Base-by-base conservation (phyloP, 2,888 invertebrate species). In the Limenitis camilla region DNA sequence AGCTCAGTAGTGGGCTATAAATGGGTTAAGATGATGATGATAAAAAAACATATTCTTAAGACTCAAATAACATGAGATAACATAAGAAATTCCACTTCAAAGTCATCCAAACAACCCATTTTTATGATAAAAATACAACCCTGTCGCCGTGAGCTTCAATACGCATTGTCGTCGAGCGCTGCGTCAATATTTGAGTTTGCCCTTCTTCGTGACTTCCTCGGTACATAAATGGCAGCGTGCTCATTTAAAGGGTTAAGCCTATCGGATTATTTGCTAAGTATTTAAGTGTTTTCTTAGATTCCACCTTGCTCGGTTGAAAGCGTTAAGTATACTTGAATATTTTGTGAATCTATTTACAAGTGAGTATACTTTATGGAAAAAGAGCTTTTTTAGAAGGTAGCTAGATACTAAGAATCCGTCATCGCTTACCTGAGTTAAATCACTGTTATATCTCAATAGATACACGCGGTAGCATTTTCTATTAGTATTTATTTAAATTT, bases 121-220 rank as follows among this genome's bases (percentile, higher is more conserved):
- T 78, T 77, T 74, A 70, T 71, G 65, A 65, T 71, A 68, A 75
- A 72, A 76, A 77, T 72, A 76, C 64, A 49, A 52, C 53, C 59
- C 59, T 53, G 55, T 61, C 58, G 58, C 65, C 62, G 59, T 58
- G 64, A 67, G 68, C 54, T 68, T 68, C 75, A 71, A 74, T 76
- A 76, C 73, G 69, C 71, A 71, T 72, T 69, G 74, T 71, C 75
- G 72, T 62, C 61, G 69, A 80, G 80, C 71, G 79, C 73, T 74
- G 68, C 62, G 76, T 74, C 78, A 80, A 80, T 78, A 79, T 78
- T 78, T 69, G 59, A 56, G 57, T 54, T 55, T 43, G 55, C 54
- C 58, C 61, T 59, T 59, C 61, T 59, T 59, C 56, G 48, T 42
- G 60, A 56, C 61, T 56, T 55, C 55, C 50, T 36, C 32, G 51